Evolutionary conservation across 2,797 vertebrate genomes (phyloP), one percentile per base, ranked within the genome.

Genomic region (Diplodus sargus): DNA sequence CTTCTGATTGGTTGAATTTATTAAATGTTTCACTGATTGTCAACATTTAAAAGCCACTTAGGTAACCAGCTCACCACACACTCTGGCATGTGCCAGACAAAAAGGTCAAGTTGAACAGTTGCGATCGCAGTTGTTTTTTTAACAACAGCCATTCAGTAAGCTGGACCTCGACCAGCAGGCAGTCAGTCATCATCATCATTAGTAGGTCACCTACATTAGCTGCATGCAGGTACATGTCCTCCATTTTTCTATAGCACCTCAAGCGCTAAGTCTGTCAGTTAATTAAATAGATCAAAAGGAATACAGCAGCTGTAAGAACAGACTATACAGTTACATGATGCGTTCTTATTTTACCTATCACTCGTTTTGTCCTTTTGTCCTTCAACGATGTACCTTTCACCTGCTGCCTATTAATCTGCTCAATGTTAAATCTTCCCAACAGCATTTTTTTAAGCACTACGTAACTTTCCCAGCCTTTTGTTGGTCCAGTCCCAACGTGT

Each of bases 191-290:
- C 72, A 2, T 77, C 3, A 63, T 78, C 30, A 75, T 18, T 22
- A 51, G 20, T 18, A 81, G 58, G 47, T 64, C 39, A 54, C 16
- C 4, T 74, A n/a, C 18, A 53, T 65, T 42, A 25, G 28, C 39
- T 73, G 8, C 75, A 67, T 81, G 78, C 63, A 57, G 2, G 34
- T 65, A 76, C 78, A 71, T 0, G 18, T 70, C 56, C 54, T 78
- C 30, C 13, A 7, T 63, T 70, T 42, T 59, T 53, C 14, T 49
- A 13, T 22, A 49, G 3, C 3, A 60, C 30, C 23, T 28, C 39
- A n/a, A 63, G 52, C 16, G 22, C 2, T 64, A 45, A 70, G 22
- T 43, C 2, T 74, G 12, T 34, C 25, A 47, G n/a, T 57, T 76
- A 0, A 23, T 60, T 66, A 54, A 39, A 53, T 64, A 0, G 3